Conservation (phyloP, 2,113 vertebrate genomes). For the Aplodontia rufa region DNA sequence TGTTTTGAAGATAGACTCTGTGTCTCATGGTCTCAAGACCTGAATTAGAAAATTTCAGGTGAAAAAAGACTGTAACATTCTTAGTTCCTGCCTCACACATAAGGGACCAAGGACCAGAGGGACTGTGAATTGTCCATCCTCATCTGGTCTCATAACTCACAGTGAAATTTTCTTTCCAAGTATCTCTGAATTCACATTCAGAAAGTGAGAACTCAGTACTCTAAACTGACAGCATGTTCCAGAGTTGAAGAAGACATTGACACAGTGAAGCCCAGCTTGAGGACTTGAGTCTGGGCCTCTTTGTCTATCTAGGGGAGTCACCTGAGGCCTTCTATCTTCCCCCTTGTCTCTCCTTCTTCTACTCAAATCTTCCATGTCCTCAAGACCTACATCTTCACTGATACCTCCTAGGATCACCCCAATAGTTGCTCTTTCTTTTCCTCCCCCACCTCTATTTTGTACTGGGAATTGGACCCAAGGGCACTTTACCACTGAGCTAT, state of each 20-base stretch:
- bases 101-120: background rate
- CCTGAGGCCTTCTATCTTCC: background rate
- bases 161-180: background rate
- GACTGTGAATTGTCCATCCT: background rate
- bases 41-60: background rate
- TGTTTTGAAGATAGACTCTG: background rate
- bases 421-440: background rate
- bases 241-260: background rate
- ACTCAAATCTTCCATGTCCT: background rate
- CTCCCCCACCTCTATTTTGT: too few species aligned
- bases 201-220: background rate
- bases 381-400: background rate
- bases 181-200: background rate
- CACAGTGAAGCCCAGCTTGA: background rate
- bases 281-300: background rate
- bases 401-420: background rate
- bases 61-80: background rate
- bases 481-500: too few species aligned
- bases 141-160: background rate
- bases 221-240: background rate
- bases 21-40: background rate
- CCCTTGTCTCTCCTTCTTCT: background rate
- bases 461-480: too few species aligned
- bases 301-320: background rate
- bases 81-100: background rate